These are phyloP conservation scores for Equus quagga DNA, from an alignment of 2,113 vertebrate genomes.

Conservation along the genomic window DNA sequence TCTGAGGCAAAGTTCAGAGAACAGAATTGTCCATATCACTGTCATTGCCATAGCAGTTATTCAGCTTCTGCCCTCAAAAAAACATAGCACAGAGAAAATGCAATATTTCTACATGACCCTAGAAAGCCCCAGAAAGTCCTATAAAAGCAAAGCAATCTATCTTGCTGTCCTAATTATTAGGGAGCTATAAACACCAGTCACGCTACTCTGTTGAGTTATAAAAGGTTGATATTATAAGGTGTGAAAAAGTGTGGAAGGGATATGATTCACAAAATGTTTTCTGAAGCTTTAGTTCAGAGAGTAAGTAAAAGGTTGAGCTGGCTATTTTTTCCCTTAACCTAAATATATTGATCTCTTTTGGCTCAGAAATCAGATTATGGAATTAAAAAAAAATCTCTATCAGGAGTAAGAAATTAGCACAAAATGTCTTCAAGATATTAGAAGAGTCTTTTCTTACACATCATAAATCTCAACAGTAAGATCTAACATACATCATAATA, in stretches of 20 bases:
- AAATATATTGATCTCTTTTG: neutral
- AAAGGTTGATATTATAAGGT: neutral
- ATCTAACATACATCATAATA: neutral
- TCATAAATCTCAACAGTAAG: slow-evolving; percentile 25
- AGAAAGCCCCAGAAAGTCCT: neutral
- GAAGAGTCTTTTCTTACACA: neutral
- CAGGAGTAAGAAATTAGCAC: neutral
- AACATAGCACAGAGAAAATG: slow-evolving; percentile 15
- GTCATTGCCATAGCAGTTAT: neutral
- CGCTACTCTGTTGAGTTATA: neutral
- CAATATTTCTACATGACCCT: slow-evolving; percentile 5
- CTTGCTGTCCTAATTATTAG: slow-evolving; percentile 41
- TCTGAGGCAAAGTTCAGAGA: slow-evolving; percentile 24
- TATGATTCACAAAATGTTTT: slow-evolving; percentile 42
- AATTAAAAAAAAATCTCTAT: neutral
- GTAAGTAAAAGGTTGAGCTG: slow-evolving; percentile 39
- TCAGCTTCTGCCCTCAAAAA: neutral
- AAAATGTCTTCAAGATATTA: neutral
- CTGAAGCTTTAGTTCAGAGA: slow-evolving; percentile 26
- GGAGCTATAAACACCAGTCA: neutral
- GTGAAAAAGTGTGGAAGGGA: neutral
- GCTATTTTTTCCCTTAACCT: slow-evolving; percentile 38
- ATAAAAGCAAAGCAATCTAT: slow-evolving; percentile 32
- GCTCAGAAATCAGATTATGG: neutral
- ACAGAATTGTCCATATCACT: neutral